Evolutionary conservation across 2,888 invertebrate genomes (phyloP).

Genomic region (Acleris holmiana): DNA sequence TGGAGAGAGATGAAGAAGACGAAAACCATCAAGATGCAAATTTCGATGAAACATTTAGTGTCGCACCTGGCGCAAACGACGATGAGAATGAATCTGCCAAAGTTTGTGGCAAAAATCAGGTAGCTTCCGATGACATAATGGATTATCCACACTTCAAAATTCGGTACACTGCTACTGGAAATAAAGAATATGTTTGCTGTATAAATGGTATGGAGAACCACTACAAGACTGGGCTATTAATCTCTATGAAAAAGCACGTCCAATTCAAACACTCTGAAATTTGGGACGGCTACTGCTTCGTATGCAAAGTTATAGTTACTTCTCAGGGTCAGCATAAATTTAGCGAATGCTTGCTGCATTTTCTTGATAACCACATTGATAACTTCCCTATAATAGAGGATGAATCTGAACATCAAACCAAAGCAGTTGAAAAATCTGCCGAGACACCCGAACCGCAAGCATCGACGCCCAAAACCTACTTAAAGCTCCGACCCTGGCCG

Average conservation of each 20-base stretch:
- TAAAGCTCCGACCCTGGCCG: conserved; percentile 71
- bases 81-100: conserved; percentile 2
- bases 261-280: conserved; percentile 68
- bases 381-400: conserved; percentile 62
- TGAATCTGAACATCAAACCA: conserved; percentile 30
- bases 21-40: conserved; percentile 14
- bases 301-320: conserved; percentile 77
- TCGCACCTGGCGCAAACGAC: conserved; percentile 12
- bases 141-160: conserved; percentile 70
- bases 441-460: conserved; percentile 28
- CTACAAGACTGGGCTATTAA: conserved; percentile 69
- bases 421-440: conserved; percentile 22
- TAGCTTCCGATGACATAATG: conserved; percentile 43
- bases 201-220: conserved; percentile 66
- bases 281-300: conserved; percentile 84
- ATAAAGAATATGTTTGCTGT: conserved; percentile 73
- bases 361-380: conserved; percentile 72
- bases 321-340: conserved; percentile 65
- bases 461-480: conserved; percentile 49
- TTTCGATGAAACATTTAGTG: conserved; percentile 6
- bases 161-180: conserved; percentile 54
- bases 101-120: neutral
- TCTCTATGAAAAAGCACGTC: conserved; percentile 76
- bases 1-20: conserved; percentile 37
- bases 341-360: conserved; percentile 72